Base-by-base conservation (phyloP, 1,140 invertebrate genomes). In the Geopemphigus sp. region DNA sequence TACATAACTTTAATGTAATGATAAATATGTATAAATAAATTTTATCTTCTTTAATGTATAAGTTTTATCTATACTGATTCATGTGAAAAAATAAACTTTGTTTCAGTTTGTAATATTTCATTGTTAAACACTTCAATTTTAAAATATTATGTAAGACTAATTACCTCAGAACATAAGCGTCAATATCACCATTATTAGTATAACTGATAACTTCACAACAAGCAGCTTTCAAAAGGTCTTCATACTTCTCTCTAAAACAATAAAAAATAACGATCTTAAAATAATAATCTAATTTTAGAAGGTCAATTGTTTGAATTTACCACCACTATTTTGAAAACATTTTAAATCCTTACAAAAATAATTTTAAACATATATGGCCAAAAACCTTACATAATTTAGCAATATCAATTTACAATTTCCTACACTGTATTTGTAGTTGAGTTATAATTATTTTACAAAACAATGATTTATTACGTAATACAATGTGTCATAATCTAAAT, bases 81-180 rank as follows among this genome's bases (percentile, higher is more conserved):
- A 39, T 39, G 3, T 39, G 32, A 4, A 39, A 39, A 39, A 50
- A 50, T 50, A 10, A 50, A 50, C 8, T 50, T 8, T 10, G 12
- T 12, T 50, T 50, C 12, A 12, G 47, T 14, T 50, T 12, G 8
- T 50, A 50, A 50, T n/a, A n/a, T 50, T 50, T 50, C 47, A 50
- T 1, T 50, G 47, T 12, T 11, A 29, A 61, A 61, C 5, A 15
- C 0, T 61, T 45, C 29, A 15, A 17, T 22, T 66, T 45, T 66
- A 56, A 22, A 14, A 1, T 66, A 64, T n/a, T 4, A 39, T 56
- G n/a, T 56, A 22, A 12, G 12, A 22, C 10, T 29, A 83, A 87
- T 90, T 88, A 98, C 96, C 95, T 98, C 6, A 99, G 88, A 10
- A 99, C 95, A 86, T 98, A 99, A 50, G 97, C 94, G 87, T 98